Evolutionary conservation across 2,113 vertebrate genomes (phyloP).

Genomic region (Cyphotilapia sp.): DNA sequence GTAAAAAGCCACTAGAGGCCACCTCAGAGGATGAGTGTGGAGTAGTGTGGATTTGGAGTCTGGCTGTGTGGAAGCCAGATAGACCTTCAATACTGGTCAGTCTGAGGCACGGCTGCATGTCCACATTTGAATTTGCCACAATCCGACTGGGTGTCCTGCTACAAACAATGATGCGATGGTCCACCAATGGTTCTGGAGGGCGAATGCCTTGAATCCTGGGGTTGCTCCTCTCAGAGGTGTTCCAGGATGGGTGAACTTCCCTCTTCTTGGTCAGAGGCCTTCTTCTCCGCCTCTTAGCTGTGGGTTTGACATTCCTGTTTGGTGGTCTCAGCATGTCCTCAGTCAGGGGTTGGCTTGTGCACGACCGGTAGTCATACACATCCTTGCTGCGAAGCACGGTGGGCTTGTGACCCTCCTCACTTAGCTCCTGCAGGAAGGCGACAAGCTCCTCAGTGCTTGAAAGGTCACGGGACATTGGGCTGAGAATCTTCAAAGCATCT

Average conservation of each 20-base stretch:
- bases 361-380: slow-evolving; percentile 59
- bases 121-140: background rate
- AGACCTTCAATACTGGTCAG: slow-evolving; percentile 58
- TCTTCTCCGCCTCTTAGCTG: slow-evolving; percentile 42
- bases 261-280: slow-evolving; percentile 36
- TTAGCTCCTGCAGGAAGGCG: slow-evolving; percentile 56
- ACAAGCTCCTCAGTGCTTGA: slow-evolving; percentile 49
- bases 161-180: background rate
- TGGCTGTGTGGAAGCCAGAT: slow-evolving; percentile 59
- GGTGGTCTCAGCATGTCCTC: slow-evolving; percentile 39
- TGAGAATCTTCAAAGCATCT: slow-evolving; percentile 62
- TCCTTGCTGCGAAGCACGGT: slow-evolving; percentile 57
- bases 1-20: background rate
- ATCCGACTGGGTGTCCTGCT: slow-evolving; percentile 6
- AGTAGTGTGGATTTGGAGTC: slow-evolving; percentile 58
- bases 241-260: slow-evolving; percentile 67
- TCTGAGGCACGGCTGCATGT: slow-evolving; percentile 49
- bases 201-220: slow-evolving; percentile 61
- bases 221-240: background rate
- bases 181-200: slow-evolving; percentile 36
- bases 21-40: slow-evolving; percentile 28
- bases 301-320: slow-evolving; percentile 17
- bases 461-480: slow-evolving; percentile 47
- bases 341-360: slow-evolving; percentile 43
- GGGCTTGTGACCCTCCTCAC: slow-evolving; percentile 57